These are phyloP conservation scores for Hoplias malabaricus DNA, from an alignment of 2,113 vertebrate species.

Conservation along the genomic window DNA sequence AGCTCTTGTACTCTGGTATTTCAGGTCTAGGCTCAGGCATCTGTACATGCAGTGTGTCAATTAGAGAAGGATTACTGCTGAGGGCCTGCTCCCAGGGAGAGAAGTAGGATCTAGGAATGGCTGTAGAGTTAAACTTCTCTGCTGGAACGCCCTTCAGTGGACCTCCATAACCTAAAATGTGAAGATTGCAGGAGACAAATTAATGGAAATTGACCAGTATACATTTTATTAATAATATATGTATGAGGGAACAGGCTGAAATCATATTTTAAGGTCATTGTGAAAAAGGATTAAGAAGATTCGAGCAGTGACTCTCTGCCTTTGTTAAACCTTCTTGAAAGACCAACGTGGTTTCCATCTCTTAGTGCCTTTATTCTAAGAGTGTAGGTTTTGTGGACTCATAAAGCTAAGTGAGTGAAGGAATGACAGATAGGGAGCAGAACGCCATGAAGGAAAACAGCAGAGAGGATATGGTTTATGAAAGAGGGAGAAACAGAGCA, in stretches of 20 bases:
- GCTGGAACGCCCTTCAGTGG: constrained; percentile 90
- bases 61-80: constrained; percentile 78
- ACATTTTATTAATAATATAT: no score
- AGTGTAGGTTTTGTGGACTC: background rate
- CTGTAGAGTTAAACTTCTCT: constrained; percentile 91
- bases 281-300: no score
- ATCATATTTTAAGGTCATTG: no score
- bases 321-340: no score
- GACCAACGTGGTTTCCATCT: no score
- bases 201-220: no score
- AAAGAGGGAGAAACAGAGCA: background rate
- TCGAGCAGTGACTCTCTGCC: no score
- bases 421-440: background rate
- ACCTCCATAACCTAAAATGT: constrained; percentile 82
- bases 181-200: background rate
- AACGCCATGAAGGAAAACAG: background rate
- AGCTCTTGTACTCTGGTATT: constrained; percentile 86
- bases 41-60: constrained; percentile 75
- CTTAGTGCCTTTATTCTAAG: no score
- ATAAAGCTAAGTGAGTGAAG: background rate
- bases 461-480: background rate
- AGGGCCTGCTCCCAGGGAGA: constrained; percentile 95
- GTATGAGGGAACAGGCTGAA: no score
- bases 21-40: constrained; percentile 78
- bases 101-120: constrained; percentile 90